Conservation (phyloP, 2,888 invertebrate species). For the Mantis religiosa region DNA sequence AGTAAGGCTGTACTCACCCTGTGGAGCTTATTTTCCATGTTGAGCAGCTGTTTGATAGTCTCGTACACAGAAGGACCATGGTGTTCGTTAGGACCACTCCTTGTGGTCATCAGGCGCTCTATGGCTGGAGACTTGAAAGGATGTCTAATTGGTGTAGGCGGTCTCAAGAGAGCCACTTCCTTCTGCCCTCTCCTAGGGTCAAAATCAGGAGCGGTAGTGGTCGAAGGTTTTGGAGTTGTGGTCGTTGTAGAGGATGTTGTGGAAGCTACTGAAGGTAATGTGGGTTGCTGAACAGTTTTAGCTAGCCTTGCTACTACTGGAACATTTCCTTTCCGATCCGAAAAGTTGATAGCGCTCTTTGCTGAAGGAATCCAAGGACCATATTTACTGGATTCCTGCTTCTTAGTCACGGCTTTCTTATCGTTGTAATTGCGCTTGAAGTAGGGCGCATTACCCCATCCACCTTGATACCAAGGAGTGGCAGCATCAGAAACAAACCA, state of each 20-base stretch:
- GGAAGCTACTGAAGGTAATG: not conserved
- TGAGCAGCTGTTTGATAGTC: conserved; percentile 53
- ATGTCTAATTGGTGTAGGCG: conserved; percentile 52
- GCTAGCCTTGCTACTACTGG: conserved; percentile 25
- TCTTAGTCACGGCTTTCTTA: conserved; percentile 26
- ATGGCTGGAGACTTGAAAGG: conserved; percentile 53
- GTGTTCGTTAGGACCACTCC: not conserved
- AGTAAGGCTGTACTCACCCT: conserved; percentile 50
- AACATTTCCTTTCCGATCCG: conserved; percentile 32
- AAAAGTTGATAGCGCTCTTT: conserved; percentile 33
- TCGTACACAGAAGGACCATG: conserved; percentile 50
- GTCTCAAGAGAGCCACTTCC: conserved; percentile 60
- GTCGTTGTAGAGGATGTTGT: conserved; percentile 14
- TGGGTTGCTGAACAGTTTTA: not conserved
- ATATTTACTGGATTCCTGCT: conserved; percentile 33
- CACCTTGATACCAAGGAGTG: conserved; percentile 1
- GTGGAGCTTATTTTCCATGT: conserved; percentile 51
- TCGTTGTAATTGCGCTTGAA: not conserved
- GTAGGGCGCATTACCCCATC: not conserved
- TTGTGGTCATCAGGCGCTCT: conserved; percentile 43
- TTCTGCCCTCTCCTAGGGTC: conserved; percentile 52
- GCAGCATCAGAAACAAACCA: conserved; percentile 5
- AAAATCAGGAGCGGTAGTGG: conserved; percentile 33
- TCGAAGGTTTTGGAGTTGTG: conserved; percentile 14
- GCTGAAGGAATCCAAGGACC: conserved; percentile 27